Evolutionary conservation across 2,888 invertebrate species (phyloP).

Genomic region (Pandemis heparana): DNA sequence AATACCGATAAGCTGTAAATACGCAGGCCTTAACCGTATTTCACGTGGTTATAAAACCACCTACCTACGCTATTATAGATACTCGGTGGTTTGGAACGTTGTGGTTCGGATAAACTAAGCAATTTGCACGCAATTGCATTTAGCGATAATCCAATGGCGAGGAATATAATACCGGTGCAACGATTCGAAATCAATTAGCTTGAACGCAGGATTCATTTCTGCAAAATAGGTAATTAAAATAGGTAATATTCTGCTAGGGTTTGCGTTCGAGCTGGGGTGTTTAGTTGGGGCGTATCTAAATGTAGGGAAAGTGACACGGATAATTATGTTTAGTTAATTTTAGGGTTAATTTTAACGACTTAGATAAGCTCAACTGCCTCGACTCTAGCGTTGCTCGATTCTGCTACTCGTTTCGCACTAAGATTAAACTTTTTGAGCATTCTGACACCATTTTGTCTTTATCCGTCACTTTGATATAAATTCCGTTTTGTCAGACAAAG

Average conservation of each 20-base stretch:
- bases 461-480: too few relatives aligned
- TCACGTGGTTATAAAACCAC: constrained; percentile 21
- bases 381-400: too few relatives aligned
- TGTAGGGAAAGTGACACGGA: not conserved
- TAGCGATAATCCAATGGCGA: constrained; percentile 22
- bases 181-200: constrained; percentile 47
- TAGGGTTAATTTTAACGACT: not conserved
- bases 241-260: not conserved
- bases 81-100: too few relatives aligned
- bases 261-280: not conserved
- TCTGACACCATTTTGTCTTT: too few relatives aligned
- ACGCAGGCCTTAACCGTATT: constrained; percentile 9
- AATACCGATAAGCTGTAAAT: constrained; percentile 15
- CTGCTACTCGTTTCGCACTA: too few relatives aligned
- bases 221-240: constrained; percentile 29
- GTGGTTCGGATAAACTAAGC: constrained; percentile 13
- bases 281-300: not conserved
- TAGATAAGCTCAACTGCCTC: not conserved
- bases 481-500: too few relatives aligned
- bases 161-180: constrained; percentile 43
- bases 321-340: not conserved
- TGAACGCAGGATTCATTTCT: constrained; percentile 46
- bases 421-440: too few relatives aligned
- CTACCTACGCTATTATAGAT: not conserved
- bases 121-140: constrained; percentile 43